Conservation (phyloP, 2,797 vertebrate genomes). For the Falco berigora region DNA sequence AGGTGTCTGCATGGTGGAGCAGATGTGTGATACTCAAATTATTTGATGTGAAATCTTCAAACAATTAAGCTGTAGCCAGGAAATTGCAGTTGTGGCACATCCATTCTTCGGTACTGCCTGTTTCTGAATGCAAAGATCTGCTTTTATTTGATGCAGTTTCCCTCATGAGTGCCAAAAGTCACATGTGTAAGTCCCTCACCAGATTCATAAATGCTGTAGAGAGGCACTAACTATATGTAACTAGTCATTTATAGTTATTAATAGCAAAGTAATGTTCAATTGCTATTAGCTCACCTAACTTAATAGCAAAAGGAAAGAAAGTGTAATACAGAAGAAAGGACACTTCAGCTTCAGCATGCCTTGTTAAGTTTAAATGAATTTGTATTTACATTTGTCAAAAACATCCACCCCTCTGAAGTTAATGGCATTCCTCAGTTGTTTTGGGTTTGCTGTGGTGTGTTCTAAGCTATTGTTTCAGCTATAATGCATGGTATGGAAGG, state of each 20-base stretch:
- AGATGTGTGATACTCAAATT: not conserved
- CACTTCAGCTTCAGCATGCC: not conserved
- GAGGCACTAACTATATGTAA: not conserved
- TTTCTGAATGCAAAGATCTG: not conserved
- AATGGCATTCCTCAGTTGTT: not conserved
- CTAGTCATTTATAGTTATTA: not conserved
- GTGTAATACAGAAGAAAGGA: not conserved
- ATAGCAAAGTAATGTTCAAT: not conserved
- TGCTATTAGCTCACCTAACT: not conserved
- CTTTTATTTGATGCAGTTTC: not conserved
- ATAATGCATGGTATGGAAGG: not conserved
- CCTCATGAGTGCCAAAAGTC: not conserved
- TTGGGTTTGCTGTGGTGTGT: not conserved
- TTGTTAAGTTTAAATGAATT: not conserved
- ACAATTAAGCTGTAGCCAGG: not conserved
- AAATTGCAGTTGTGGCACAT: not conserved
- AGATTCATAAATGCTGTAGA: not conserved
- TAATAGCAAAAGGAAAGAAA: not conserved
- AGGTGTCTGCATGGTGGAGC: not conserved
- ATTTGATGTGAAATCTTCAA: not conserved
- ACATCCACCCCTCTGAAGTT: not conserved
- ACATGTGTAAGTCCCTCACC: fast-evolving
- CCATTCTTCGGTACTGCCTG: not conserved
- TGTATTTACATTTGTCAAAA: not conserved
- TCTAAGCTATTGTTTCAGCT: not conserved